Evolutionary conservation across 2,797 vertebrate species (phyloP).

Genomic region (Hypotaenidia okinawae): DNA sequence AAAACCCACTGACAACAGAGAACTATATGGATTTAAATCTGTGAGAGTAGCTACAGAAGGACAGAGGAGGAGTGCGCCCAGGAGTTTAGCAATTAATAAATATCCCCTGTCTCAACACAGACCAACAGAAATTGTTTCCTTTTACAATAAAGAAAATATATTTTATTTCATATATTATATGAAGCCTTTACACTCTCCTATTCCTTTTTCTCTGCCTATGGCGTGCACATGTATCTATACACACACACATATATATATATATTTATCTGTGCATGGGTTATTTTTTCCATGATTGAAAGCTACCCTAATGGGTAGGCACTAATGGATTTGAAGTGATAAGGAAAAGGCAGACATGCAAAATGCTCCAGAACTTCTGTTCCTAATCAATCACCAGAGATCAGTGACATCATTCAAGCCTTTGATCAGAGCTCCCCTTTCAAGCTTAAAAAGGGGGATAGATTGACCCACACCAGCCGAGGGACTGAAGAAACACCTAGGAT

Average conservation of each 20-base stretch:
- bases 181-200: not conserved
- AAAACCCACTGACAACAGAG: not conserved
- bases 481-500: slow-evolving; percentile 75
- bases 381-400: slow-evolving; percentile 95
- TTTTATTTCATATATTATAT: too few relatives aligned
- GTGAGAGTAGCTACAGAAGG: not conserved
- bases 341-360: slow-evolving; percentile 68
- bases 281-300: not conserved
- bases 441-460: slow-evolving; percentile 74
- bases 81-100: not conserved
- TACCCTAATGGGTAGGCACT: slow-evolving; percentile 40
- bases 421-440: slow-evolving; percentile 92
- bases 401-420: slow-evolving; percentile 89
- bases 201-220: not conserved
- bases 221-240: too few relatives aligned
- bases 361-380: slow-evolving; percentile 87
- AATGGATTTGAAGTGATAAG: slow-evolving; percentile 76
- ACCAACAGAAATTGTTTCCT: not conserved
- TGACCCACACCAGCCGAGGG: slow-evolving; percentile 64
- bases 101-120: not conserved
- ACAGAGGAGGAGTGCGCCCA: not conserved
- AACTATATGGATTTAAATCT: not conserved
- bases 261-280: not conserved
- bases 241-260: accelerated
- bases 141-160: not conserved